Percentiles rank a stretch among this genome's conserved stretches.
These are phyloP conservation scores for Diplogasteroides magnus DNA, from an alignment of 1,140 invertebrate species.

Conservation along the genomic window DNA sequence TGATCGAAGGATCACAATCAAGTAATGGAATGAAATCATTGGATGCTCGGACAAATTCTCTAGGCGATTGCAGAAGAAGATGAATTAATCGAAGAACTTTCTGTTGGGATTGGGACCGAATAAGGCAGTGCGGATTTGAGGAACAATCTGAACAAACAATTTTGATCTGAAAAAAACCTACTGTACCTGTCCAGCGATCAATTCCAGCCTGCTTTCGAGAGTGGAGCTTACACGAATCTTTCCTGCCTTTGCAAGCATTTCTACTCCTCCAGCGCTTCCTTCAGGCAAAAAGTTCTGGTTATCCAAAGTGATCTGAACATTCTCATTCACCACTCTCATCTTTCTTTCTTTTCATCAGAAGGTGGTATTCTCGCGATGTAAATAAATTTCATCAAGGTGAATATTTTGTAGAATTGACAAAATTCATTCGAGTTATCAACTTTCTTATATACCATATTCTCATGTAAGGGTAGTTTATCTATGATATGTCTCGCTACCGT, in stretches of 20 bases:
- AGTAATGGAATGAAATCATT: no score
- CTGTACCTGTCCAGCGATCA: slow-evolving; percentile 77
- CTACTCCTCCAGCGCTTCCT: slow-evolving; percentile 83
- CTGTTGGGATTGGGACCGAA: slow-evolving; percentile 91
- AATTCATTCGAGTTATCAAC: no score
- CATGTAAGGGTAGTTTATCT: no score
- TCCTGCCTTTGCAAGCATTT: slow-evolving; percentile 73
- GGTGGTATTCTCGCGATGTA: background rate
- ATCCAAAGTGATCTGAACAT: no score
- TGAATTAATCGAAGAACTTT: slow-evolving; percentile 83
- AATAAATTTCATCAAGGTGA: no score
- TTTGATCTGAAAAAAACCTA: slow-evolving; percentile 8
- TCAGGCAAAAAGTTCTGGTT: slow-evolving; percentile 65
- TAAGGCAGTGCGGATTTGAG: slow-evolving; percentile 82
- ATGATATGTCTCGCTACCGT: no score
- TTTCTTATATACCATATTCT: no score
- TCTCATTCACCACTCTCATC: slow-evolving; percentile 29
- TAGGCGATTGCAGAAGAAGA: no score
- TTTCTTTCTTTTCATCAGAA: slow-evolving; percentile 45
- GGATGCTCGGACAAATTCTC: no score
- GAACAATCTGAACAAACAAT: slow-evolving; percentile 66
- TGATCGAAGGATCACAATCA: no score
- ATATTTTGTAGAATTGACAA: no score
- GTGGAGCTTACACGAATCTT: slow-evolving; percentile 88
- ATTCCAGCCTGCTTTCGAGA: slow-evolving; percentile 82